Percentiles rank a stretch among this genome's conserved stretches.
Conservation (phyloP, 1,140 invertebrate genomes). For the Lanistes nyassanus region DNA sequence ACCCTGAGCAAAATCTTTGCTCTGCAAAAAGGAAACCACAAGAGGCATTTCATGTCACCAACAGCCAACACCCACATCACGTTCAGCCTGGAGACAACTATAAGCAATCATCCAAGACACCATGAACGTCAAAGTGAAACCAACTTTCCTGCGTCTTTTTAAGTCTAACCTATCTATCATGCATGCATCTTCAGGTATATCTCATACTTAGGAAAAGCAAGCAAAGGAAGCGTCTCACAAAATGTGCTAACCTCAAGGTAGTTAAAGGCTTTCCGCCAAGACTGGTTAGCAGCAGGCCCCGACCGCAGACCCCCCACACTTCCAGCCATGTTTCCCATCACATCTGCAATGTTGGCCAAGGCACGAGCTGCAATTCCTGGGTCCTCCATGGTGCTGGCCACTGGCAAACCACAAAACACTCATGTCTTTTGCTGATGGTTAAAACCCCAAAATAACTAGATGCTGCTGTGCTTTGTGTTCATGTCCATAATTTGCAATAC, state of each 20-base stretch:
- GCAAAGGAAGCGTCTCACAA: not conserved
- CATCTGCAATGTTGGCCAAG: constrained; percentile 67
- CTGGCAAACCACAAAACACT: constrained; percentile 37
- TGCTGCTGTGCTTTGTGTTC: too few relatives aligned
- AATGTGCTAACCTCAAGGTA: constrained; percentile 63
- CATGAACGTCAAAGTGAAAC: not conserved
- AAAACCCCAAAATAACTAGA: too few relatives aligned
- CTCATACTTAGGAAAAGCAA: not conserved
- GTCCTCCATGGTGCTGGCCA: constrained; percentile 46
- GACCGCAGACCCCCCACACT: constrained; percentile 67
- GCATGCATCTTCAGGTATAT: not conserved
- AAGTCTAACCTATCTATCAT: too few relatives aligned
- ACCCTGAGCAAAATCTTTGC: constrained; percentile 57
- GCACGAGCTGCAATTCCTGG: constrained; percentile 65
- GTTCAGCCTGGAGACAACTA: too few relatives aligned
- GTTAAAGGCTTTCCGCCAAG: constrained; percentile 67
- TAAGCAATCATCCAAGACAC: too few relatives aligned
- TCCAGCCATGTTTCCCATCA: constrained; percentile 68
- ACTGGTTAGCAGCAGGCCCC: constrained; percentile 69
- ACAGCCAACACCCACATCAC: not conserved
- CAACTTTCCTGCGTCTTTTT: not conserved
- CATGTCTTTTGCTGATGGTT: too few relatives aligned
- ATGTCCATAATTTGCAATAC: too few relatives aligned
- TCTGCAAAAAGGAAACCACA: constrained; percentile 31
- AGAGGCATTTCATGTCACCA: not conserved